Evolutionary conservation across 2,888 invertebrate genomes (phyloP).

Genomic region (Urechis unicinctus): DNA sequence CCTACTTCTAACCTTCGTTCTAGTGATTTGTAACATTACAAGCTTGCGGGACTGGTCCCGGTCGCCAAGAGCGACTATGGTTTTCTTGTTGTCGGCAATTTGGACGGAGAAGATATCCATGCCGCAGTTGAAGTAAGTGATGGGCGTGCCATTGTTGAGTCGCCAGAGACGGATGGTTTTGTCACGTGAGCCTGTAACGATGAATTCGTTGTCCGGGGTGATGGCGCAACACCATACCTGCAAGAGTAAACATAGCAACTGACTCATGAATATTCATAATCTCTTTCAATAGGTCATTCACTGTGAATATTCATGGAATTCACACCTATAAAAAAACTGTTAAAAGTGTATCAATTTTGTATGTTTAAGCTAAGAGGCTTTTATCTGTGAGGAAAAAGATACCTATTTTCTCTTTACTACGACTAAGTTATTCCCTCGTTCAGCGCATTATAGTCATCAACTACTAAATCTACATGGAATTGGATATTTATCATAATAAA

Average conservation of each 20-base stretch:
- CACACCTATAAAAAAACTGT: background rate
- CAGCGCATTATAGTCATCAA: no score
- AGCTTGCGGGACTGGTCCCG: conserved; percentile 46
- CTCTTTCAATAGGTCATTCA: no score
- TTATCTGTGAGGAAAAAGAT: no score
- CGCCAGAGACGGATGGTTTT: conserved; percentile 49
- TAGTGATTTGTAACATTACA: conserved; percentile 48
- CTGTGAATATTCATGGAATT: no score
- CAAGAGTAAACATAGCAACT: no score
- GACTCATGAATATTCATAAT: no score
- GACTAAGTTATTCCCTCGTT: no score
- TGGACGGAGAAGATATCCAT: conserved; percentile 49
- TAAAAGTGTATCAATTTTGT: no score
- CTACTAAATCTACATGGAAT: no score
- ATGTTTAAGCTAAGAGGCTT: no score
- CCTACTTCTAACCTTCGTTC: conserved; percentile 15
- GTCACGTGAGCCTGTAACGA: conserved; percentile 48
- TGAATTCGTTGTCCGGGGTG: conserved; percentile 46
- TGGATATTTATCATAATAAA: background rate
- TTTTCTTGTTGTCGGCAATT: conserved; percentile 47
- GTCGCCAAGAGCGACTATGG: conserved; percentile 50
- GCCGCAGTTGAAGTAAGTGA: conserved; percentile 45
- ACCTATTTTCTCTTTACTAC: no score
- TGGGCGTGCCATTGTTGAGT: conserved; percentile 38
- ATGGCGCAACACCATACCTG: conserved; percentile 49